Evolutionary conservation across 2,888 invertebrate genomes (phyloP), one percentile per base, ranked within the genome.

Genomic region (Drosophila pseudotalamancana): DNA sequence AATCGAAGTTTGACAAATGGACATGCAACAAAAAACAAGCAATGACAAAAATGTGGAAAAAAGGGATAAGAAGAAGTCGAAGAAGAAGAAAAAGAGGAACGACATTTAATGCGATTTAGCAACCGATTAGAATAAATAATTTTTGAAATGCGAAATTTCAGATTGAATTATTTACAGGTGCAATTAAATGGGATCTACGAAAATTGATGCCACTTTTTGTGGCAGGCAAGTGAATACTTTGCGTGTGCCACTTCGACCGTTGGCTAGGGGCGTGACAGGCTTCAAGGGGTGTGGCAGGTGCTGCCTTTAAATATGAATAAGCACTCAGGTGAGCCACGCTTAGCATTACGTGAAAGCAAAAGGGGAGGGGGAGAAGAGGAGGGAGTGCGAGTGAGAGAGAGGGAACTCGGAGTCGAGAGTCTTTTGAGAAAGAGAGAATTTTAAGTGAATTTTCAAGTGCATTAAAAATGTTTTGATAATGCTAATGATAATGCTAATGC

Each of bases 241-340:
- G 11, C 25, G 39, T 46, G 39, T 56, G 45, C 14, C 65, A 32
- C 65, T 65, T 65, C 31, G 59, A 59, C 66, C n/a, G n/a, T 66
- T 66, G 60, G 53, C 37, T 11, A 4, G 14, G 8, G 43, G 8
- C 4, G 23, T n/a, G 8, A 1, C 0, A 8, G 12, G 8, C 6
- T 4, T 2, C 0, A 6, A n/a, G n/a, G 11, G 3, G 35, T 0
- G 18, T 11, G 35, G 11, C 19, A 1, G 8, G 6, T 31, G n/a
- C 8, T 32, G 14, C 12, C 3, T 53, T 32, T 4, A 18, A 34
- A 16, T 12, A 9, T 16, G 16, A 43, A 19, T 40, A 11, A 16
- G n/a, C n/a, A n/a, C 14, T 11, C 12, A 12, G n/a, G 12, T n/a
- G 11, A 6, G 5, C 6, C 1, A 4, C 12, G 6, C n/a, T 31